Evolutionary conservation across 2,888 invertebrate genomes (phyloP), one percentile per base, ranked within the genome.

Genomic region (Noctuana brunneofusca): DNA sequence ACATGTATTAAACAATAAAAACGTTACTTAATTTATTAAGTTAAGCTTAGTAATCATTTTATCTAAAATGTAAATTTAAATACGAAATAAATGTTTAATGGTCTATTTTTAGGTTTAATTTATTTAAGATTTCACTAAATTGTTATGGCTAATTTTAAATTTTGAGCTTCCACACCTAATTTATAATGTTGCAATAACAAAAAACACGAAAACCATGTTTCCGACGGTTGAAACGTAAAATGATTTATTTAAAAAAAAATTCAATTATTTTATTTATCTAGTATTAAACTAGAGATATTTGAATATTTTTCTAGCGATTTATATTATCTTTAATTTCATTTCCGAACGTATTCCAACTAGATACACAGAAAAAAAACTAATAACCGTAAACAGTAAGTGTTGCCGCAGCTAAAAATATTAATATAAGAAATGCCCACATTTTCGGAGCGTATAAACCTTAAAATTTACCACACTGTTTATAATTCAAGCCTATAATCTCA

Each of bases 81-180:
- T 35, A 53, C 16, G 30, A 56, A 27, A 46, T 18, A 46, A 12
- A 24, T 35, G 32, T 43, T 41, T 11, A 8, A 63, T 56, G 62
- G 56, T 56, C 50, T 30, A 55, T 63, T 38, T 8, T 32, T 52
- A 55, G 8, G 49, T 43, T 41, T 20, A 41, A 18, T 11, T 35
- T 52, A 59, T 3, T 38, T 6, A 41, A 24, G 46, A 46, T 46
- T 63, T 52, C 1, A 56, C 43, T 63, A 57, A 52, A 43, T 38
- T 49, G 22, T 41, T 43, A 52, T 30, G 66, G 41, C 68, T 68
- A 68, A 70, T 65, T 53, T 64, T 67, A 63, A 71, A 73, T 72
- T 77, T 78, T 78, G 78, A 78, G 78, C 78, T 73, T 71, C 71
- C 68, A 73, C 69, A 72, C 71, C 72, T 68, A 68, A 68, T 68